Base-by-base conservation (phyloP, 2,888 invertebrate genomes). In the Drosophila flavopinicola region DNA sequence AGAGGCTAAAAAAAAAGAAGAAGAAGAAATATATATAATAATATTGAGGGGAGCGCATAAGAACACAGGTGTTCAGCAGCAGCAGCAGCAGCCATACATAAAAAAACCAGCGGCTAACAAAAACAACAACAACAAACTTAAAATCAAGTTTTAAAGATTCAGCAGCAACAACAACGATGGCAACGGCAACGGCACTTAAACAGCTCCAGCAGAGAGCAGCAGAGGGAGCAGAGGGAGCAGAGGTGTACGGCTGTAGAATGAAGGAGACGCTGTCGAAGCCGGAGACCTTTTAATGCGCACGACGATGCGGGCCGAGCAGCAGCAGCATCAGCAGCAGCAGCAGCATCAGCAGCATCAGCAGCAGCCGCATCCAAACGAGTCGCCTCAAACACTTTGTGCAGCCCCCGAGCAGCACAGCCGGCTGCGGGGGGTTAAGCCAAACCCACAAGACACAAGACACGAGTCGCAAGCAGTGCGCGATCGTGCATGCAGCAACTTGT, bases 71-170 rank as follows among this genome's bases (percentile, higher is more conserved):
- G 83, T 84, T 87, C 83, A 87, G 82, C 75, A 69, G 77, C 76
- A 56, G 78, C 77, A 49, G 68, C 82, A 65, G 70, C 78, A 63
- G 66, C 68, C 61, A 66, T 66, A 69, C 65, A 69, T 69, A 84
- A 75, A 66, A 66, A 78, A 70, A 68, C 45, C 64, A 70, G 74
- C 66, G 60, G 39, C 61, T 29, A 66, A 57, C 72, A 54, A 45
- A 42, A 58, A 49, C 32, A 42, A 66, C 44, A 67, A 59, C 53
- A 64, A 67, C 64, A 74, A 83, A 82, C 79, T 85, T 72, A 80
- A 82, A 82, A 82, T 85, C 87, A 82, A 82, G 87, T 84, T 87
- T 87, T 82, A 85, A 84, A 85, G 87, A 86, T 85, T 68, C 79
- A 83, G 78, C 83, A 61, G 57, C 71, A 52, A 33, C 54, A 33